A percentile compares a stretch with the other conserved stretches of the same genome.
Evolutionary conservation across 2,888 invertebrate genomes (phyloP).

Genomic region (Pristionchus japonicus): DNA sequence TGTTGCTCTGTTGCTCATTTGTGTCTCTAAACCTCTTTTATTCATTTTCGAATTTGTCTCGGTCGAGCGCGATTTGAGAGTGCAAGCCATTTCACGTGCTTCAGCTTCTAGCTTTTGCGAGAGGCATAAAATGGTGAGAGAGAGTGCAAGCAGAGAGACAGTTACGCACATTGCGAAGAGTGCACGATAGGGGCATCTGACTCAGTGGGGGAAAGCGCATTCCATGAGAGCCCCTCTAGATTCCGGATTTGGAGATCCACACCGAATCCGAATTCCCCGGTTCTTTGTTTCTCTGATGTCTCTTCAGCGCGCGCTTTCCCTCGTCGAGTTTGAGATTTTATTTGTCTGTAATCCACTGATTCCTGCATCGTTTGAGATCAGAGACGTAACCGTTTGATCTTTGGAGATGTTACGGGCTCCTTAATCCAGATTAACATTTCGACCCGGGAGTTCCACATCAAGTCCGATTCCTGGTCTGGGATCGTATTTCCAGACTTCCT

Average conservation of each 20-base stretch:
- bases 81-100: not conserved
- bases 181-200: not conserved
- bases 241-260: not conserved
- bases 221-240: not conserved
- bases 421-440: not conserved
- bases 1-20: not conserved
- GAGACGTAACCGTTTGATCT: not conserved
- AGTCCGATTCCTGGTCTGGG: not conserved
- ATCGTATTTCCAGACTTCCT: not conserved
- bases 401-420: not conserved
- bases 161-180: not conserved
- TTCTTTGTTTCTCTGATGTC: not conserved
- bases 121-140: not conserved
- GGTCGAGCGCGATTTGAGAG: not conserved
- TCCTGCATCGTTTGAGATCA: not conserved
- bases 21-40: too few relatives aligned
- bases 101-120: not conserved
- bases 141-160: not conserved
- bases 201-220: not conserved
- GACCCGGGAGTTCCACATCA: not conserved
- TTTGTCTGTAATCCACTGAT: not conserved
- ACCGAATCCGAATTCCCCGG: not conserved
- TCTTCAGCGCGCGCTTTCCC: not conserved
- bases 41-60: too few relatives aligned
- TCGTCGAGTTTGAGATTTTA: not conserved